Evolutionary conservation across 2,888 invertebrate species (phyloP).

Genomic region (Idaea straminata): DNA sequence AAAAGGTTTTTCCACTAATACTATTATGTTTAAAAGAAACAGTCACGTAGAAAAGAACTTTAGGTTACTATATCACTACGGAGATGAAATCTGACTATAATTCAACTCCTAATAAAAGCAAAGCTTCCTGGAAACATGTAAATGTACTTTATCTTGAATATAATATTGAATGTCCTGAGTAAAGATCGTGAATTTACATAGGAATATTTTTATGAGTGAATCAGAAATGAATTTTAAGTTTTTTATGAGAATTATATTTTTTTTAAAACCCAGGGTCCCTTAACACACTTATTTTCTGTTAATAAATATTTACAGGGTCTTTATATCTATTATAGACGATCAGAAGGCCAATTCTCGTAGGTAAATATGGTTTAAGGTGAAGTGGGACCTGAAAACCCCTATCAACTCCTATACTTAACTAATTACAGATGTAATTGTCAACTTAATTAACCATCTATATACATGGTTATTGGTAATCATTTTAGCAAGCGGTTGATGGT

Average conservation of each 20-base stretch:
- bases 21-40: not conserved
- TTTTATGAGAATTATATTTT: not conserved
- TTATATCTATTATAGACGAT: no score
- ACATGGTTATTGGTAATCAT: not conserved
- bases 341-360: no score
- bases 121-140: conserved; percentile 2
- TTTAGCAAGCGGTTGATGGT: no score
- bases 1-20: no score
- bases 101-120: not conserved
- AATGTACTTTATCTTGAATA: not conserved
- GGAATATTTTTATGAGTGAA: not conserved
- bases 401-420: no score
- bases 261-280: no score
- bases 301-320: no score
- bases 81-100: not conserved
- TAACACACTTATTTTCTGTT: no score
- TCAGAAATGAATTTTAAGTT: not conserved
- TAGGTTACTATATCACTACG: not conserved
- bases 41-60: not conserved
- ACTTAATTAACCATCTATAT: not conserved
- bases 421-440: not conserved
- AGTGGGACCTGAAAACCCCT: no score
- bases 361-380: no score
- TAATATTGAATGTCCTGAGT: not conserved
- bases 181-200: not conserved